Conservation (phyloP, 2,113 vertebrate species). For the Macaca mulatta region DNA sequence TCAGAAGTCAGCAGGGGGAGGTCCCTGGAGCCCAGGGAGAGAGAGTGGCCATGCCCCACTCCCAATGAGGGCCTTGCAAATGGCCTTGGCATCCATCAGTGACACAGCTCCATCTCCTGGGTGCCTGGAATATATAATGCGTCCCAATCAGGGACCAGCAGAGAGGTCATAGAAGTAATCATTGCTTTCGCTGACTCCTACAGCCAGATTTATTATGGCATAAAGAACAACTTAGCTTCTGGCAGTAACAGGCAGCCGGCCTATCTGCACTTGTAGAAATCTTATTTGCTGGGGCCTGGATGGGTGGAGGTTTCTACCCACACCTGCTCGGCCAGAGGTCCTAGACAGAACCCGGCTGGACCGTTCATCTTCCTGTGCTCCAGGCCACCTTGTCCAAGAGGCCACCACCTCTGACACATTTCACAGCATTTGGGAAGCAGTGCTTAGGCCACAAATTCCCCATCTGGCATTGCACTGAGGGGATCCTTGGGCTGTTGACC, state of each 20-base stretch:
- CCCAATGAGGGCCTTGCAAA: neutral
- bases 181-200: neutral
- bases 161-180: neutral
- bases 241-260: neutral
- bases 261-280: neutral
- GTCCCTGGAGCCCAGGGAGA: neutral
- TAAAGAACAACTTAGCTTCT: neutral
- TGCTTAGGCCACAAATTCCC: fast-evolving
- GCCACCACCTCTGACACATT: neutral
- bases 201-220: neutral
- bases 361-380: neutral
- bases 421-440: neutral
- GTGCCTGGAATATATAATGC: neutral
- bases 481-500: neutral
- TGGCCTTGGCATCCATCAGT: neutral
- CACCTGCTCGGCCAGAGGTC: fast-evolving
- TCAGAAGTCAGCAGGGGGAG: neutral
- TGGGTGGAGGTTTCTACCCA: neutral
- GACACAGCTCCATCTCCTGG: neutral
- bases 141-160: neutral
- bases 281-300: neutral
- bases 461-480: neutral
- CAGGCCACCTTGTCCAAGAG: neutral
- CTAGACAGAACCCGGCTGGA: neutral
- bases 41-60: neutral